Percentiles rank a stretch among this genome's conserved stretches.
Evolutionary conservation across 1,140 invertebrate genomes (phyloP).

Genomic region (Apis florea): DNA sequence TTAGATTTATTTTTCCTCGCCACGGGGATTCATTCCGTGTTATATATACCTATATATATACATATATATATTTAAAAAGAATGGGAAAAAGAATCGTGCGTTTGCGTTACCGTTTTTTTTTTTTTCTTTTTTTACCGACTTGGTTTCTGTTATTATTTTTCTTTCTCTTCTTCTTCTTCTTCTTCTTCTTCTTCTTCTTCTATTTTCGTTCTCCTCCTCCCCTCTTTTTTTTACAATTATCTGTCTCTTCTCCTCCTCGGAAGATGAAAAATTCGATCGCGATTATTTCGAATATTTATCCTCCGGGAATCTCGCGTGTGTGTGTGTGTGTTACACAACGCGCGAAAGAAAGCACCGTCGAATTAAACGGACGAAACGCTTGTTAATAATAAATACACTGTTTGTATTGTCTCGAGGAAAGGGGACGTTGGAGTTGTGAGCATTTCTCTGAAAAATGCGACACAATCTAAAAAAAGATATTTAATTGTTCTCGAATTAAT

Average conservation of each 20-base stretch:
- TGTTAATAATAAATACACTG: conserved; percentile 1
- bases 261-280: too few relatives aligned
- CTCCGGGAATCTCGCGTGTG: too few relatives aligned
- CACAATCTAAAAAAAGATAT: conserved; percentile 50
- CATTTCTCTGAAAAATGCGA: conserved; percentile 23
- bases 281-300: neutral
- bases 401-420: conserved; percentile 7
- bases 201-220: too few relatives aligned
- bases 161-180: neutral
- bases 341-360: conserved; percentile 32
- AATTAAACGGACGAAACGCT: conserved; percentile 34
- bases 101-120: neutral
- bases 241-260: neutral
- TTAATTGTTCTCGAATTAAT: conserved; percentile 62
- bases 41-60: neutral
- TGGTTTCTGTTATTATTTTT: neutral
- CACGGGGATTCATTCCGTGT: conserved; percentile 54
- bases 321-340: too few relatives aligned
- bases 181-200: neutral
- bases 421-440: conserved; percentile 39
- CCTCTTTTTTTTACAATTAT: neutral
- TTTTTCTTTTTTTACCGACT: neutral
- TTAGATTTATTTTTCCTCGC: conserved; percentile 73
- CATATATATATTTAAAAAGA: too few relatives aligned
- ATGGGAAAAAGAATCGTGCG: too few relatives aligned